Evolutionary conservation across 2,113 vertebrate species (phyloP).

Genomic region (Procavia capensis): DNA sequence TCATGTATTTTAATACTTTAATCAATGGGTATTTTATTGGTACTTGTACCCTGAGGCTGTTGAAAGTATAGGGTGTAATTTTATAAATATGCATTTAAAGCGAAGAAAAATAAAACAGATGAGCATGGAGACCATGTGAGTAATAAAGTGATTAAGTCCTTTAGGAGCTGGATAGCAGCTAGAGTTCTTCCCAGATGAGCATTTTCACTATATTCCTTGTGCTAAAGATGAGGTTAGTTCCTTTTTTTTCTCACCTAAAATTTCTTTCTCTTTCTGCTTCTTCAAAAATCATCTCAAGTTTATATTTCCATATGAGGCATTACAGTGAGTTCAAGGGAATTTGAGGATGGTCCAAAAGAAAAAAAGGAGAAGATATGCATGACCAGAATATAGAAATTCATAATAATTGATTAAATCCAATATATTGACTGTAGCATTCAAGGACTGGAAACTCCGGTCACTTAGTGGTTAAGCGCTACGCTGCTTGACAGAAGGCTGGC

Average conservation of each 20-base stretch:
- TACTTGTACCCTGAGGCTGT: constrained; percentile 78
- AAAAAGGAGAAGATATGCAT: no score
- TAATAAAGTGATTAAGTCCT: constrained; percentile 44
- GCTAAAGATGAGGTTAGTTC: neutral
- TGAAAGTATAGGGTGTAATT: constrained; percentile 76
- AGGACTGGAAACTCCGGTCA: no score
- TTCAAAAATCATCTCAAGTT: neutral
- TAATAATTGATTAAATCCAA: no score
- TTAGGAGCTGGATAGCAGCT: neutral
- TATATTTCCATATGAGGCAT: neutral
- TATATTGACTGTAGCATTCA: no score
- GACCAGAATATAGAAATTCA: no score
- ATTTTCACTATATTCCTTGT: neutral
- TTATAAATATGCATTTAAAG: constrained; percentile 80
- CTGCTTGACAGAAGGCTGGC: no score
- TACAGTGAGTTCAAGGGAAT: no score
- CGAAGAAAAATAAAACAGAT: constrained; percentile 73
- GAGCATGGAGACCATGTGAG: constrained; percentile 11
- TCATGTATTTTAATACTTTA: constrained; percentile 85
- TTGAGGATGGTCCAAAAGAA: no score
- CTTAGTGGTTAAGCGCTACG: no score
- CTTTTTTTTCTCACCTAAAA: neutral
- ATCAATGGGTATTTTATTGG: constrained; percentile 84
- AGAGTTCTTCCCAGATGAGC: neutral
- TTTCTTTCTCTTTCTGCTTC: neutral